Evolutionary conservation across 2,888 invertebrate genomes (phyloP).

Genomic region (Papilio elwesi): DNA sequence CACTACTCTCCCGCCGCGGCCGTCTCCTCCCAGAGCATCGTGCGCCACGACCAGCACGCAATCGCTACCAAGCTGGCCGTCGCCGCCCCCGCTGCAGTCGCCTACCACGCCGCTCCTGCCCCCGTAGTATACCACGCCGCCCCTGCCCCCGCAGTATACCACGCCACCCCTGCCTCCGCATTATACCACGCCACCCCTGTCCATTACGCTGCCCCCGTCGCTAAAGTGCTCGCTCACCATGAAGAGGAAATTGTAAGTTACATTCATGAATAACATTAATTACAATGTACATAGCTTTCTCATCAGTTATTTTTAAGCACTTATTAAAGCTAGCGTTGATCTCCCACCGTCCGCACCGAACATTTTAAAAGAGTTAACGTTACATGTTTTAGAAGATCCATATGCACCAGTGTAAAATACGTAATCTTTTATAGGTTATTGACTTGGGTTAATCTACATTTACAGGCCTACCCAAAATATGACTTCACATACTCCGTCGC

Average conservation of each 20-base stretch:
- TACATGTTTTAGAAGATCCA: too few species aligned
- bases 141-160: conserved; percentile 53
- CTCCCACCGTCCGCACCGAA: too few species aligned
- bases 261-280: background rate
- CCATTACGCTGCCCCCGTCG: conserved; percentile 48
- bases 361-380: too few species aligned
- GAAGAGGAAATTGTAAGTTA: conserved; percentile 49
- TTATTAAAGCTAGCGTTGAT: too few species aligned
- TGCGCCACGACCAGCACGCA: conserved; percentile 62
- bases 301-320: too few species aligned
- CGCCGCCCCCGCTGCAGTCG: conserved; percentile 45
- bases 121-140: conserved; percentile 47
- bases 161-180: conserved; percentile 57
- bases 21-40: conserved; percentile 65
- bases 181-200: conserved; percentile 48
- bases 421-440: too few species aligned
- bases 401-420: too few species aligned
- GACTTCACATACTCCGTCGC: conserved; percentile 79
- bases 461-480: conserved; percentile 66
- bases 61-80: conserved; percentile 46
- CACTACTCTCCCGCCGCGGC: conserved; percentile 62
- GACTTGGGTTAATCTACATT: background rate
- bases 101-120: conserved; percentile 44
- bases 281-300: too few species aligned
- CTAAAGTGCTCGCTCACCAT: conserved; percentile 55